Base-by-base conservation (phyloP, 2,888 invertebrate species). In the Idaea aversata region DNA sequence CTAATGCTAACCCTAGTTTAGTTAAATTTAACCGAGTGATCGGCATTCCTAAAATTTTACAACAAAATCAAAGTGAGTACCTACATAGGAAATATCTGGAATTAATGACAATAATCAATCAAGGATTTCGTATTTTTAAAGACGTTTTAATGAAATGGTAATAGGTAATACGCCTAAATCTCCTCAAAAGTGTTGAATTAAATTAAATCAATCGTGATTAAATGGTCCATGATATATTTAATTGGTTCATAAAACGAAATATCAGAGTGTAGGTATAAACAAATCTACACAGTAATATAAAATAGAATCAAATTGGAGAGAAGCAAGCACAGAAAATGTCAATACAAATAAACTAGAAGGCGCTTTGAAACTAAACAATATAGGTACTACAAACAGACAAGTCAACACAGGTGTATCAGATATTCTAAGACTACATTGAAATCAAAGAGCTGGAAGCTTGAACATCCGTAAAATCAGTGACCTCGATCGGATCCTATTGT, bases 401-500 rank as follows among this genome's bases (percentile, higher is more conserved):
- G 47, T 47, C 47, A 13, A 47, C 47, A 13, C 47, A 47, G 47
- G 47, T 47, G 47, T 47, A 47, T 47, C 47, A 13, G 47, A 47
- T 47, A 47, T 47, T 47, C 47, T 4, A 47, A 47, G 47, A 47
- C 47, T 47, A 13, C 47, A 47, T 47, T 47, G 47, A 47, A 47
- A 47, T 47, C 47, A 47, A 47, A 47, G 47, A 47, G 47, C 47
- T 47, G 13, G 63, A 63, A 38, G 57, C 57, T 64, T 47, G 61
- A 15, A 61, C 60, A 57, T 57, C 61, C 25, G 64, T 64, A 16
- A 61, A 65, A 70, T 70, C 75, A 59, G 5, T 76, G 78, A 75
- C 75, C 77, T 69, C 69, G 66, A 79, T 75, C 70, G 47, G 59
- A 47, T n/a, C 38, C 70, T 67, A 80, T 79, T 78, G 77, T 79